Base-by-base conservation (phyloP, 2,797 vertebrate genomes). In the Myiothlypis chrysogaster region DNA sequence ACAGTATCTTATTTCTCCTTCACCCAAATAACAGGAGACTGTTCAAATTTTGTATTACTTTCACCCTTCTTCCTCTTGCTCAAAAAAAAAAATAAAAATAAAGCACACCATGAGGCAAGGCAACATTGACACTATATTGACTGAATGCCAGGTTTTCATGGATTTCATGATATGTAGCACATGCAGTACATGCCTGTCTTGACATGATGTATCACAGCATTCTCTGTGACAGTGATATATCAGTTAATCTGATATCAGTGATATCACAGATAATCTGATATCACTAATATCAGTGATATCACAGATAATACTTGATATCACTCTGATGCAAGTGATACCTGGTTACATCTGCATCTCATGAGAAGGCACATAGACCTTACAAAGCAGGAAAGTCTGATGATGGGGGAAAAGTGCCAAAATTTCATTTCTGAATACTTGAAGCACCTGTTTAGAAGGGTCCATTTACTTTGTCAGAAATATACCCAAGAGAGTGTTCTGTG, bases 1-100 rank as follows among this genome's bases (percentile, higher is more conserved):
- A 96, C 71, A 64, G 53, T 70, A 39, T 43, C 79, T 95, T 83
- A 92, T 95, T 96, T 95, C 84, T 95, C 83, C 59, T 87, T 96
- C 80, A 82, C 72, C 92, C 82, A 93, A 95, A 93, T 66, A 95
- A 86, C 69, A 75, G 9, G 37, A 88, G 85, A 76, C 44, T 88
- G 64, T 77, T 94, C 70, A 61, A 46, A 85, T 95, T 90, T 72
- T 63, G 68, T 80, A 66, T 84, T 87, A 84, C 60, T 92, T 87
- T 57, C 53, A 32, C 70, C 61, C 64, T 63, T 86, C 66, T 79
- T 82, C 20, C 39, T 75, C 70, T 75, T 47, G 32, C 43, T 87
- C 43, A 5, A 35, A 57, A 86, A 52, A 71, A 35, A 34, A 89
- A 69, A 44, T 49, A 8, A 44, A 73, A 78, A 39, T 57, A 83